Evolutionary conservation across 2,113 vertebrate species (phyloP), one percentile per base, ranked within the genome.

Genomic region (Tragelaphus buxtoni): DNA sequence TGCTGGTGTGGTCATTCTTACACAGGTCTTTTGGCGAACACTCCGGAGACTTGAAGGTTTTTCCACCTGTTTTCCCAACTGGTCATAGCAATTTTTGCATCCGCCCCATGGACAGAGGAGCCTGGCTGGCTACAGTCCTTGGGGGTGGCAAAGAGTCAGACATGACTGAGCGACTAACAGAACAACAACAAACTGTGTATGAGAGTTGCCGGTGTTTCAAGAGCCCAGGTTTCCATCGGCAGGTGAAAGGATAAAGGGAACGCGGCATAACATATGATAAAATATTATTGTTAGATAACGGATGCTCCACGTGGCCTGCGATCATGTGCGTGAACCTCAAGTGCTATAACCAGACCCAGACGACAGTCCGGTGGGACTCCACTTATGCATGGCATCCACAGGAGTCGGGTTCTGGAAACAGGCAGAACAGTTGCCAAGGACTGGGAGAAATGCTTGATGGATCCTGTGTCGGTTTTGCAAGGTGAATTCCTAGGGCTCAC

Each of bases 261-360:
- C 8, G 18, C 0, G 8, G 26, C 1, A 0, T 28, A 1, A 39
- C 7, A 1, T 9, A 32, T 1, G 3, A 7, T 13, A 39, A 49
- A 49, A 16, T 7, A 9, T 39, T 35, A 28, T 8, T 11, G 1
- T 47, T 10, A 14, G 51, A 53, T 72, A 80, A 42, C 39, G 22
- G 61, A 2, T 9, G 22, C 42, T 13, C 2, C 32, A 7, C 5
- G 0, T 9, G 39, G 26, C 16, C 1, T 9, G 17, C 0, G 5
- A 4, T 4, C 6, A 42, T 28, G 7, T 69, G 12, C 4, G 0
- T 6, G n/a, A 24, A 26, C 17, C 51, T 24, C 1, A 2, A 26
- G 77, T 17, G 18, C 39, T 5, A 2, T 22, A 47, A 65, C 28
- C 14, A n/a, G 17, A 42, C 56, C 9, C 28, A 2, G 4, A 16